These are phyloP conservation scores for Drosophila mauritiana DNA, from an alignment of 1,140 invertebrate species.

Conservation along the genomic window DNA sequence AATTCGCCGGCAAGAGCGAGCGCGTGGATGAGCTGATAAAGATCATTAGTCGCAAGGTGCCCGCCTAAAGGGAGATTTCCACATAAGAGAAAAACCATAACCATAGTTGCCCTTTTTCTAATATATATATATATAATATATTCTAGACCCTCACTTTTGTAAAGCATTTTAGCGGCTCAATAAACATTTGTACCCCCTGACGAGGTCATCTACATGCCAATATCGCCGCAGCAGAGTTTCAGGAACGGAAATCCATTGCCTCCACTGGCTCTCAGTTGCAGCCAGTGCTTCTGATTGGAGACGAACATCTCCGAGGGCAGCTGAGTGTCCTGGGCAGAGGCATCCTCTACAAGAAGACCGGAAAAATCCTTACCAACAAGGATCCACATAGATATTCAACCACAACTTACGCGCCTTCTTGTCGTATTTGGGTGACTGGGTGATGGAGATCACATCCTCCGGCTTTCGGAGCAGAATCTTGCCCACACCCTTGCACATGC, in stretches of 20 bases:
- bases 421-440: constrained; percentile 73
- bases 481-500: constrained; percentile 92
- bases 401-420: constrained; percentile 66
- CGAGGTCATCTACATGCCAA: constrained; percentile 35
- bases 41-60: constrained; percentile 88
- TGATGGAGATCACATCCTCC: constrained; percentile 87
- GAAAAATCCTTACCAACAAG: background rate
- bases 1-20: constrained; percentile 92
- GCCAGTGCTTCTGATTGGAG: constrained; percentile 94
- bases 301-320: constrained; percentile 96
- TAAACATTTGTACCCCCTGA: constrained; percentile 84
- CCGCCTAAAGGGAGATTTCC: constrained; percentile 62
- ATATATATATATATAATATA: constrained; percentile 57
- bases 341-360: constrained; percentile 48
- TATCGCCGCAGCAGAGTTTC: constrained; percentile 73
- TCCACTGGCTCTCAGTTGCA: constrained; percentile 88
- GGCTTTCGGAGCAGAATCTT: constrained; percentile 90
- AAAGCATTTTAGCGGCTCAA: constrained; percentile 77
- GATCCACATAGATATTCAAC: too few relatives aligned
- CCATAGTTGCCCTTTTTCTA: constrained; percentile 40
- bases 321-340: constrained; percentile 84
- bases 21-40: constrained; percentile 93
- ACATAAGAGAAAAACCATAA: constrained; percentile 29
- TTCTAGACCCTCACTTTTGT: constrained; percentile 68
- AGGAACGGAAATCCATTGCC: constrained; percentile 73